Evolutionary conservation across 2,797 vertebrate species (phyloP), one percentile per base, ranked within the genome.

Genomic region (Cryptoprocta ferox): DNA sequence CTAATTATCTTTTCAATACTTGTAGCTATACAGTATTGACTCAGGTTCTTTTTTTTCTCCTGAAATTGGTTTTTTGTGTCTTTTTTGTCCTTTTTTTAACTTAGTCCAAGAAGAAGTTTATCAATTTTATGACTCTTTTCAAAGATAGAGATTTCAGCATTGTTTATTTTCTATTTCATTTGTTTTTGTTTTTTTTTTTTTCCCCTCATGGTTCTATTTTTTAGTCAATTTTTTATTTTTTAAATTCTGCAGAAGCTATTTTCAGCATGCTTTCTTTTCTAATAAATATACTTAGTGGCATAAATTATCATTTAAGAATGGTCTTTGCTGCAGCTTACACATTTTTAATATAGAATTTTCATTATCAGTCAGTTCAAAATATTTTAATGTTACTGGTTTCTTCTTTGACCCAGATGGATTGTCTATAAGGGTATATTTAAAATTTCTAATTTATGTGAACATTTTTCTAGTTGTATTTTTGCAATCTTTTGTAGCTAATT

Each of bases 81-180:
- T 26, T 61, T 61, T 91, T 28, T 28, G 10, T 61, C 4, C 5
- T 14, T 81, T 50, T 35, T 21, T 71, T 63, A 78, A 37, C 45
- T 75, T 91, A 56, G 15, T 87, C 37, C 82, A 81, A 89, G 56
- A 28, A 84, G 15, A 84, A 63, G 26, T 28, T 91, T 76, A 89
- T 65, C 19, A 76, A 32, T 70, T 48, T 70, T 81, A 39, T 68
- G 7, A 65, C 42, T 73, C 5, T 12, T 81, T 96, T 21, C 30
- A 65, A 66, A 92, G 35, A 88, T 56, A 10, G 15, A 94, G 5
- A 12, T 85, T n/a, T 35, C 68, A 35, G 19, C 26, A n/a, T 76
- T 84, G 9, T 68, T 81, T 93, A 61, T 63, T 95, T 88, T 84
- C 24, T 73, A 63, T 35, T 96, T 84, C 12, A 88, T 75, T 91